Evolutionary conservation across 2,888 invertebrate genomes (phyloP), one percentile per base, ranked within the genome.

Genomic region (Drosophila mimica): DNA sequence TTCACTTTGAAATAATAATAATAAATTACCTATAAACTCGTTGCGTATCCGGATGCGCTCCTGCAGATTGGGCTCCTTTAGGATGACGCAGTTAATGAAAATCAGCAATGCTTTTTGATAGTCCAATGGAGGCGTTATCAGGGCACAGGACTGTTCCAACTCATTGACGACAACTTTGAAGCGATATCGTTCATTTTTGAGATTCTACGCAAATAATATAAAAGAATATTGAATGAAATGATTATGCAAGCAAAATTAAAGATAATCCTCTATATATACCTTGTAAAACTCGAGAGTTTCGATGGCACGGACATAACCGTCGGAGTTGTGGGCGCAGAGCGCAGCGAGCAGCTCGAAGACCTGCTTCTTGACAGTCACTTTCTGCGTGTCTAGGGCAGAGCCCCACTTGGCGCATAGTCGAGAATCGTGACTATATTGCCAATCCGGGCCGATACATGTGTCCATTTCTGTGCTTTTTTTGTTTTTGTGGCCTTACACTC

Each of bases 271-370:
- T 48, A 34, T 59, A 36, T 30, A 93, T 94, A 98, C 99, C 97
- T 98, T 98, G 93, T 97, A 98, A 93, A 97, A 96, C 92, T 98
- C 97, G 88, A 99, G 95, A 40, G 98, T 97, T 93, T 98, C 97
- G 87, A 98, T 95, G 65, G 97, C 97, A 81, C 98, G 94, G 75
- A 96, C 95, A 92, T 97, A 97, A 59, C 98, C 98, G 80, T 98
- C 98, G 71, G 96, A 95, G 92, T 97, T 98, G 95, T 99, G 98
- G 67, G 98, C 98, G 93, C 98, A 98, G 71, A 99, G 94, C 36
- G 98, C 98, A 62, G 98, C 98, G 81, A 99, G 95, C 74, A 99
- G 94, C 94, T 99, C 98, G 93, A 99, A 97, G 92, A 99, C 98
- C 95, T 98, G 98, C 94, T 98, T 98, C 95, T 98, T 98, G 87